Base-by-base conservation (phyloP, 2,797 vertebrate species). In the Acropternis orthonyx region DNA sequence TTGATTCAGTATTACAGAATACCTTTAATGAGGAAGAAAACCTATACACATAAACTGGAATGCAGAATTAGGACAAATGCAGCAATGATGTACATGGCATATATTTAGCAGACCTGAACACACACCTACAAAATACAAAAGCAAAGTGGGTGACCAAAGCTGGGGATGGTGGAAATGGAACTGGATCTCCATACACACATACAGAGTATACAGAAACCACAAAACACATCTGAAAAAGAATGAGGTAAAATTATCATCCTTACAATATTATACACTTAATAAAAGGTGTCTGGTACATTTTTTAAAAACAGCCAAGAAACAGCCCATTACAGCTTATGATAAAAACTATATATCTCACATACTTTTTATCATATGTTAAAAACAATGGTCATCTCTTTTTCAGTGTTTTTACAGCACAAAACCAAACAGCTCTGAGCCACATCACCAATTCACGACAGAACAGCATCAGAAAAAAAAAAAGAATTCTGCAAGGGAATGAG, bases 1-100 rank as follows among this genome's bases (percentile, higher is more conserved):
- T 61, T 67, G 27, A 73, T 66, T 71, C 43, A 44, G 26, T 58
- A 56, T 37, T 85, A 88, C 80, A 88, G n/a, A 76, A 81, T 26
- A 68, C 6, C 34, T 52, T 44, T 22, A 24, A 85, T 26, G 10
- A 73, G 34, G 49, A 83, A 91, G 41, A 82, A 54, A 39, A 77
- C 6, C 18, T 44, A 52, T 1, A 82, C 30, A 75, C 11, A 77
- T 14, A 93, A 74, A 77, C 14, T 26, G 7, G 19, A 62, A 80
- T 9, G 19, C 28, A 66, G 32, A 72, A 71, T 51, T 75, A 44
- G 46, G 22, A n/a, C 75, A 78, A 89, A 15, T 34, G 59, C 18
- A 84, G 54, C 36, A 66, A 44, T 7, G 17, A 36, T 17, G 11
- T 32, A 65, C 26, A 39, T 9, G 24, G 20, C 23, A 46, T 23